A percentile compares a stretch with the other conserved stretches of the same genome.
phyloP scores from a whole-genome alignment of 1,140 invertebrate genomes.

The Lepidostoma basale region DNA sequence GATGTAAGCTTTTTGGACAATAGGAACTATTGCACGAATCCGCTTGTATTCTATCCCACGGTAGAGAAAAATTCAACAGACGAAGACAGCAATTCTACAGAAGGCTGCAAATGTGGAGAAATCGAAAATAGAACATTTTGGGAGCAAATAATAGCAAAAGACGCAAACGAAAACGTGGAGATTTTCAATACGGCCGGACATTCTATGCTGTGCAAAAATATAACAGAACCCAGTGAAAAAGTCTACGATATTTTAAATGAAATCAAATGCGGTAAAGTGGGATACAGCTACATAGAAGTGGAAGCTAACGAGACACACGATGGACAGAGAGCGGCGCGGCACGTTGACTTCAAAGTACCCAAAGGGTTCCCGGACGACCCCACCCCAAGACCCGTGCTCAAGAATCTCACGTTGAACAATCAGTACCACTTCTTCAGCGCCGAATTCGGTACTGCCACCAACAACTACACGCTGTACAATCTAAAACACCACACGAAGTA shows the following conservation, averaged over 20 bases:
- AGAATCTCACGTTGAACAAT: slow-evolving; percentile 31
- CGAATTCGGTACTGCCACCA: slow-evolving; percentile 8
- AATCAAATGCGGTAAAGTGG: not conserved
- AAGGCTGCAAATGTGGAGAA: not conserved
- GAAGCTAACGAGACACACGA: not conserved
- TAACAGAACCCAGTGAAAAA: not conserved
- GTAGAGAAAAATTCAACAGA: not conserved
- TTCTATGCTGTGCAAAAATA: not conserved
- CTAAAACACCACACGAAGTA: slow-evolving; percentile 60
- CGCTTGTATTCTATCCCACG: not conserved
- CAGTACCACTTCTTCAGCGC: slow-evolving; percentile 31
- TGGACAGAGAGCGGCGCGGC: not conserved
- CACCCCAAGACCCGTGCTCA: not conserved
- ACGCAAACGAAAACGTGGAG: too few species aligned
- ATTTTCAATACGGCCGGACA: not conserved
- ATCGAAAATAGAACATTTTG: not conserved
- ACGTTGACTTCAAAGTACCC: not conserved
- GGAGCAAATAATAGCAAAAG: too few species aligned
- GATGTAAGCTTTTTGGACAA: slow-evolving; percentile 54
- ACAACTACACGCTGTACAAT: slow-evolving; percentile 47
- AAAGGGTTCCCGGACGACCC: slow-evolving; percentile 13
- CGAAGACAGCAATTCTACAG: not conserved
- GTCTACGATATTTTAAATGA: slow-evolving; percentile 3
- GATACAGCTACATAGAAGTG: not conserved
- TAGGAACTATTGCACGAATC: slow-evolving; percentile 63